Evolutionary conservation across 2,113 vertebrate species (phyloP), one percentile per base, ranked within the genome.

Genomic region (Hylia prasina): DNA sequence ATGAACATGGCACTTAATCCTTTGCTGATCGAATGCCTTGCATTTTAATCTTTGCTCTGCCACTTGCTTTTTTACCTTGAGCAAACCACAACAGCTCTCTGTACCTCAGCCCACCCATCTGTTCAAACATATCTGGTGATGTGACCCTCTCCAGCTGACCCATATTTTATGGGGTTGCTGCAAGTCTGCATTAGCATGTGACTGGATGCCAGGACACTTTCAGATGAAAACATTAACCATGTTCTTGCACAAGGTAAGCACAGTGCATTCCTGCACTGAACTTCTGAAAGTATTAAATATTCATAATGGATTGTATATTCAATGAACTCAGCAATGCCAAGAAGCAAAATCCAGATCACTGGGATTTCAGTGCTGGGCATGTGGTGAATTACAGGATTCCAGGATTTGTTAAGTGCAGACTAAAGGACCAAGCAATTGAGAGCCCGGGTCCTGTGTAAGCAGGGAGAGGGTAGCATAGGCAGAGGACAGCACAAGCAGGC

Each of bases 21-120:
- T 94, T 92, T 5, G 2, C 37, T 89, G 93, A 94, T 90, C 76
- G 75, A 82, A 94, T 86, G 93, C 80, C 72, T 96, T 96, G 92
- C 87, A 96, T 95, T 96, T 88, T 95, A 96, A 95, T 89, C 76
- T 86, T 81, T 24, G 18, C 85, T 92, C 76, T 81, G 79, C 56
- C 61, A 63, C 88, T 92, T 89, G 90, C 33, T 79, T 93, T 96
- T 94, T 84, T 94, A 96, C 88, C 88, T 92, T 89, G 60, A 87
- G 40, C 72, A 96, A 96, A 79, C 42, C 37, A 56, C 44, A 72
- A 73, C 79, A 83, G 82, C 69, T 86, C 71, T 75, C 53, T 47
- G 75, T 91, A 86, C 82, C 56, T 92, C 85, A 86, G 80, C 78
- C 90, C 65, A 83, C 37, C 82, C 90, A 93, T 95, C 94, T 95